Base-by-base conservation (phyloP, 1,140 invertebrate species). In the Melanaphis sacchari region DNA sequence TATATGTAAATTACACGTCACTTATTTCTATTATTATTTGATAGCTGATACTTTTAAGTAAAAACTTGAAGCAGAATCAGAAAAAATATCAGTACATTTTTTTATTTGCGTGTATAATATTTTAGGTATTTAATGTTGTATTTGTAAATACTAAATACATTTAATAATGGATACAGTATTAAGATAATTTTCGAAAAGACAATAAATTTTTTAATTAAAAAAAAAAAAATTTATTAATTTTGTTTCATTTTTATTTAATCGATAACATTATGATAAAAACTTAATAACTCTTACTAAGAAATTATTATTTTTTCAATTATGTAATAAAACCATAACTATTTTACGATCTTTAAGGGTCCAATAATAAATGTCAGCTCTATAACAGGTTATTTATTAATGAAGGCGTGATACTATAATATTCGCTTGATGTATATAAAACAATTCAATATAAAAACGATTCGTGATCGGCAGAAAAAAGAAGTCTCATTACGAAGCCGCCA, bases 401-500 rank as follows among this genome's bases (percentile, higher is more conserved):
- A 76, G n/a, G 59, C 59, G 59, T 76, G 15, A n/a, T 43, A 41
- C 26, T 43, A 43, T 43, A 87, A 43, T 88, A 21, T 46, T 88
- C 85, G n/a, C 15, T 88, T 49, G 15, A 88, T 46, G 31, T 88
- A 36, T 18, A 87, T 46, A 31, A 52, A 38, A 49, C 15, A 89
- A 52, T 89, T 38, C 87, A 26, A 89, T 90, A 59, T 90, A 90
- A 90, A 90, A 90, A 90, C 52, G 88, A 90, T 90, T 90, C 89
- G 21, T 21, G 26, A 41, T 11, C 49, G 22, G 22, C n/a, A 41
- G 87, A 90, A 41, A 66, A 66, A 59, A 41, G 38, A 26, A 90
- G 36, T 59, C 89, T 90, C 52, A 40, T 90, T 90, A 66, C 89
- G 52, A 21, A 66, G 89, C 89, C 52, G 89, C 89, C 89, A 90